Evolutionary conservation across 2,888 invertebrate genomes (phyloP).

Genomic region (Julus scanicus): DNA sequence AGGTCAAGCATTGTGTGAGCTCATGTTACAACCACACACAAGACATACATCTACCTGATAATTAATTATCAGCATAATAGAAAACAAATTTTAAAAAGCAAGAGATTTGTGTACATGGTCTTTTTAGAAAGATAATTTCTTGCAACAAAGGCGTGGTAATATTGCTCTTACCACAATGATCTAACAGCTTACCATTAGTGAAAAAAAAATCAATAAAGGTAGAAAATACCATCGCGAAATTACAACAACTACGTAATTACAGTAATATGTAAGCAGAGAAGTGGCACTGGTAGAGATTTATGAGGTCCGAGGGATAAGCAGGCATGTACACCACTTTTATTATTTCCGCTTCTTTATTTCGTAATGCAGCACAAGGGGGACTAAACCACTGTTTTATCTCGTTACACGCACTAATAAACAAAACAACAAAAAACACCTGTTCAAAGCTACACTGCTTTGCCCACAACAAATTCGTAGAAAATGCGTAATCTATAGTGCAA

Average conservation of each 20-base stretch:
- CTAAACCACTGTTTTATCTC: not conserved
- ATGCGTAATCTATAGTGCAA: not conserved
- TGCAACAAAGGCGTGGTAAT: conserved; percentile 26
- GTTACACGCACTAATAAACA: conserved; percentile 24
- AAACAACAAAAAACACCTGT: not conserved
- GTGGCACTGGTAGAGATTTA: not conserved
- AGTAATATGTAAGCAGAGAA: not conserved
- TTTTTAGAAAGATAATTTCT: not conserved
- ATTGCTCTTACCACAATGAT: not conserved
- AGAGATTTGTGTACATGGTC: not conserved
- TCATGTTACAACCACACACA: not conserved
- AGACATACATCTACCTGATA: not conserved
- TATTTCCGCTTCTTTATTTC: conserved; percentile 18
- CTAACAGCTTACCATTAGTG: conserved; percentile 9
- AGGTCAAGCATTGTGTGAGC: not conserved
- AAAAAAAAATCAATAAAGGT: conserved; percentile 11
- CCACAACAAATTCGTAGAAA: not conserved
- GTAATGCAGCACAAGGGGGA: not conserved
- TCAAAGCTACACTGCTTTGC: not conserved
- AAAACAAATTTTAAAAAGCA: not conserved
- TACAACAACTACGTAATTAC: not conserved
- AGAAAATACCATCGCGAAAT: not conserved
- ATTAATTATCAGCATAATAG: conserved; percentile 1
- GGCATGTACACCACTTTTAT: not conserved
- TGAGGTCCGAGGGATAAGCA: not conserved